These are phyloP conservation scores for Leptopilina myrica DNA, from an alignment of 2,888 invertebrate genomes.

Conservation along the genomic window DNA sequence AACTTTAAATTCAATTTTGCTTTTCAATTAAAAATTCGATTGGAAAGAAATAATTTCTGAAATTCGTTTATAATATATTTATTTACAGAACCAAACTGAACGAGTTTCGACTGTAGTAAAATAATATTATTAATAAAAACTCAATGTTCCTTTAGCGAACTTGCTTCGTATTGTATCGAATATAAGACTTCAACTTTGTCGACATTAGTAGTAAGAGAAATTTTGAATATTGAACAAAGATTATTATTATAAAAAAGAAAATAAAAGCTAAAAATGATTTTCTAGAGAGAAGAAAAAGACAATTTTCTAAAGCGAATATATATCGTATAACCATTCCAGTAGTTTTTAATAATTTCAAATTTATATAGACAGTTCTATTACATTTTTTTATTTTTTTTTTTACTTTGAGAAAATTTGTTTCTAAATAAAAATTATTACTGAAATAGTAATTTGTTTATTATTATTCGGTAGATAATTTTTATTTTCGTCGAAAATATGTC, in stretches of 20 bases:
- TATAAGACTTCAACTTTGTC: constrained; percentile 30
- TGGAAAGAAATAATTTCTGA: too few species aligned
- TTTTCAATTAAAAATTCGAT: too few species aligned
- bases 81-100: too few species aligned
- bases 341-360: constrained; percentile 16
- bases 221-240: constrained; percentile 29
- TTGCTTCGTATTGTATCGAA: constrained; percentile 30
- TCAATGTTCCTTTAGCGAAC: constrained; percentile 37
- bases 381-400: background rate
- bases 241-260: background rate
- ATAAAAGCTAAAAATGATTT: background rate
- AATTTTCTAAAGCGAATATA: constrained; percentile 21
- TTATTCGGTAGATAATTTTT: too few species aligned
- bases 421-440: too few species aligned
- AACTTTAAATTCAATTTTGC: too few species aligned
- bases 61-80: too few species aligned
- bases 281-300: constrained; percentile 33
- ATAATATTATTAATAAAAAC: constrained; percentile 4
- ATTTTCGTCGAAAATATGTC: too few species aligned
- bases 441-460: too few species aligned
- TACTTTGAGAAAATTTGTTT: too few species aligned
- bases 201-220: constrained; percentile 24
- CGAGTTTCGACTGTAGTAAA: too few species aligned
- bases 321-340: constrained; percentile 26
- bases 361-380: constrained; percentile 4